These are phyloP conservation scores for Pionites leucogaster DNA, from an alignment of 2,113 vertebrate genomes.

Conservation along the genomic window DNA sequence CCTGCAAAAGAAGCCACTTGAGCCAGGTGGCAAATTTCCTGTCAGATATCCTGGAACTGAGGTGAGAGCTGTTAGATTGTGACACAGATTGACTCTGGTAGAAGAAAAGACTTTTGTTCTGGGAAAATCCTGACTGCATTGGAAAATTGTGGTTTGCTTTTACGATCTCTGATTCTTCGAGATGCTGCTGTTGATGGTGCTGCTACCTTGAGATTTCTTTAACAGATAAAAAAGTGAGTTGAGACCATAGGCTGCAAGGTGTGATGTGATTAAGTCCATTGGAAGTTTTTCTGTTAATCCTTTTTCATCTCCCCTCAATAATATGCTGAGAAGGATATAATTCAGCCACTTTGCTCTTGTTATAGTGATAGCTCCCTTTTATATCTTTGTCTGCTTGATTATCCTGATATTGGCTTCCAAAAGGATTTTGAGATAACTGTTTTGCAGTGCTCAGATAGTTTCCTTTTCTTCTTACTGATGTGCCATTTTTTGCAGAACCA, in stretches of 20 bases:
- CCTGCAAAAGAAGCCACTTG: neutral
- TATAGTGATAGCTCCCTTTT: neutral
- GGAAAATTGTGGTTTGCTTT: neutral
- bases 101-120: neutral
- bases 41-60: neutral
- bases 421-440: neutral
- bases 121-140: neutral
- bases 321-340: neutral
- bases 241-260: neutral
- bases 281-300: neutral
- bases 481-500: neutral
- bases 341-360: neutral
- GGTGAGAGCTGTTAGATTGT: neutral
- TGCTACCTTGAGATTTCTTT: neutral
- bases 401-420: neutral
- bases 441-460: neutral
- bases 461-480: neutral
- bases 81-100: neutral
- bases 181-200: neutral
- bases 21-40: neutral
- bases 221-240: neutral
- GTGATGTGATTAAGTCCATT: neutral
- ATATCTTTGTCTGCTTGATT: neutral
- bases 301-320: neutral
- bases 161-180: neutral